phyloP scores from a whole-genome alignment of 2,113 vertebrate genomes.

The Tylochromis polylepis region DNA sequence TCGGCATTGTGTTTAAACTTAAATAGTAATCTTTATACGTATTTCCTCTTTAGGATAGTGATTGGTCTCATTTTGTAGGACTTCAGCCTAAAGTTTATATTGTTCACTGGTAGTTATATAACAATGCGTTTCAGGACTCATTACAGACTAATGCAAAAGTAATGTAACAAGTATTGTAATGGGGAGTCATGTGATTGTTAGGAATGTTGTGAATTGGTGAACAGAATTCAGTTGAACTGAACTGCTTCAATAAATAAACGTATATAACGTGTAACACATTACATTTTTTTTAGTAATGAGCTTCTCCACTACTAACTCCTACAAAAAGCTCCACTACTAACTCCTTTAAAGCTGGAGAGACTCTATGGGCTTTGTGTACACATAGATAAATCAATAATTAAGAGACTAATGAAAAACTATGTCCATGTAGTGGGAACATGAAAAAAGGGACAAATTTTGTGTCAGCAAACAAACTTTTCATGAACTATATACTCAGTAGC shows the following conservation, averaged over 20 bases:
- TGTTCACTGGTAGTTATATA: background rate
- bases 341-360: too few species aligned
- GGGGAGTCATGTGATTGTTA: too few species aligned
- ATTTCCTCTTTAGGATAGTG: background rate
- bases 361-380: too few species aligned
- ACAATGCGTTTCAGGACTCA: background rate
- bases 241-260: background rate
- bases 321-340: background rate
- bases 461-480: background rate
- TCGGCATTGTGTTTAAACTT: background rate
- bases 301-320: background rate
- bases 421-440: background rate
- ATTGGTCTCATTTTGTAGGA: background rate
- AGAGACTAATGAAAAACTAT: background rate
- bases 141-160: background rate
- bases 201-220: background rate
- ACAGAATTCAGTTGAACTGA: background rate
- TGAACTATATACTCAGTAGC: background rate
- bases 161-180: background rate
- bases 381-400: background rate
- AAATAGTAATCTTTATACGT: background rate
- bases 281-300: background rate
- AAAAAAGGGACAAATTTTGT: background rate
- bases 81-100: background rate
- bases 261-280: background rate